These are phyloP conservation scores for Champsocephalus gunnari DNA, from an alignment of 2,797 vertebrate species.

Conservation along the genomic window DNA sequence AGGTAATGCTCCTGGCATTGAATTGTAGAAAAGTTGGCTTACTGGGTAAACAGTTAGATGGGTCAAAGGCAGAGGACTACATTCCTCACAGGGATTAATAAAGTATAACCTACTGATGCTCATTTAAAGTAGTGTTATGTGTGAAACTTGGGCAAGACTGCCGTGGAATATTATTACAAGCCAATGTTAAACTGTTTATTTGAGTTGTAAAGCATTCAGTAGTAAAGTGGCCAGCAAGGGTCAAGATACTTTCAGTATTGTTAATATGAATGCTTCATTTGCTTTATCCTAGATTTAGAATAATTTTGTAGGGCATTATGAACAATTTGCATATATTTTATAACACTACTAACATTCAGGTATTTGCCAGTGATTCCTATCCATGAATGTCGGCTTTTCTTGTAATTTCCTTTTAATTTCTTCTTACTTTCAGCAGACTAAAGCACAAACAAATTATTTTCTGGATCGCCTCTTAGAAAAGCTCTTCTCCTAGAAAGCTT, in stretches of 20 bases:
- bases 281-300: slow-evolving; percentile 26
- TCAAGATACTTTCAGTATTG: background rate
- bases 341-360: slow-evolving; percentile 49
- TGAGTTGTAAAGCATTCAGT: slow-evolving; percentile 31
- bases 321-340: slow-evolving; percentile 24
- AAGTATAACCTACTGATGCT: background rate
- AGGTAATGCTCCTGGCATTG: slow-evolving; percentile 24
- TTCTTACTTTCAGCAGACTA: slow-evolving; percentile 34
- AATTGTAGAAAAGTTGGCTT: background rate
- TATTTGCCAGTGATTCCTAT: slow-evolving; percentile 36
- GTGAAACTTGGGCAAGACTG: background rate
- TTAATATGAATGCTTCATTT: slow-evolving; percentile 20
- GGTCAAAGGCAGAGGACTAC: slow-evolving; percentile 6
- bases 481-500: slow-evolving; percentile 43
- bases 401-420: slow-evolving; percentile 40
- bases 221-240: slow-evolving; percentile 2
- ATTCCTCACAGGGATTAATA: slow-evolving; percentile 25
- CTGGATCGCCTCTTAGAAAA: slow-evolving; percentile 56
- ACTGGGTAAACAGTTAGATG: background rate
- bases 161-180: slow-evolving; percentile 6
- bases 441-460: slow-evolving; percentile 34
- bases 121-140: background rate
- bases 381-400: slow-evolving; percentile 44
- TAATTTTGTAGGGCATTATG: background rate
- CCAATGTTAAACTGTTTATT: slow-evolving; percentile 21